Evolutionary conservation across 2,797 vertebrate genomes (phyloP).

Genomic region (Ctenosaura bakeri): DNA sequence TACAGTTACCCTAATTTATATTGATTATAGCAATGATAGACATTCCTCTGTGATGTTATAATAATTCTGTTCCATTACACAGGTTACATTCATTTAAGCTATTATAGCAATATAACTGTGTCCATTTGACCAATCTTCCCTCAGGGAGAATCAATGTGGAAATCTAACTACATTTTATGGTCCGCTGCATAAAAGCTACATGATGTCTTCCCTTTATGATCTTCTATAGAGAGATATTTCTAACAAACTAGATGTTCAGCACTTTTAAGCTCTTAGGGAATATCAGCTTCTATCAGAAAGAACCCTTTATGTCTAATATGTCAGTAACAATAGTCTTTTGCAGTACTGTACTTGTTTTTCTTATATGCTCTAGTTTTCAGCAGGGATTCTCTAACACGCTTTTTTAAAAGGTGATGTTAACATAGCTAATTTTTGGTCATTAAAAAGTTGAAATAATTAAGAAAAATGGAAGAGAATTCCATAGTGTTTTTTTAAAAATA

Average conservation of each 20-base stretch:
- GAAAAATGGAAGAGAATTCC: background rate
- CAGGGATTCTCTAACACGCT: background rate
- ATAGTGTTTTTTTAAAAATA: background rate
- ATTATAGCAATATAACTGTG: background rate
- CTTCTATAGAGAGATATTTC: constrained; percentile 12
- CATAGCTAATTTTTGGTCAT: background rate
- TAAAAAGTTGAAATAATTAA: constrained; percentile 7
- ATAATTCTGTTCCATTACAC: constrained; percentile 23
- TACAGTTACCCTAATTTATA: constrained; percentile 10
- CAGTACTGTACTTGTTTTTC: background rate
- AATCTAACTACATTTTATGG: constrained; percentile 35
- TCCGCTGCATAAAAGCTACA: constrained; percentile 22
- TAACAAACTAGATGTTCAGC: background rate
- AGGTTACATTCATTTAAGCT: constrained; percentile 24
- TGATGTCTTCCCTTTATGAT: constrained; percentile 4
- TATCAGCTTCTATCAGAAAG: background rate
- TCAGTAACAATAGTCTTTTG: background rate
- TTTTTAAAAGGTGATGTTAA: background rate
- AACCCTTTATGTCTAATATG: background rate
- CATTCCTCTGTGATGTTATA: background rate
- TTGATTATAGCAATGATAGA: background rate
- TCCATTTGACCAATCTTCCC: constrained; percentile 32
- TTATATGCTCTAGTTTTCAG: background rate
- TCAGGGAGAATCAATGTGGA: constrained; percentile 8
- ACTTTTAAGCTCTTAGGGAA: background rate